Conservation (phyloP, 1,140 invertebrate species). For the Idris sp. region DNA sequence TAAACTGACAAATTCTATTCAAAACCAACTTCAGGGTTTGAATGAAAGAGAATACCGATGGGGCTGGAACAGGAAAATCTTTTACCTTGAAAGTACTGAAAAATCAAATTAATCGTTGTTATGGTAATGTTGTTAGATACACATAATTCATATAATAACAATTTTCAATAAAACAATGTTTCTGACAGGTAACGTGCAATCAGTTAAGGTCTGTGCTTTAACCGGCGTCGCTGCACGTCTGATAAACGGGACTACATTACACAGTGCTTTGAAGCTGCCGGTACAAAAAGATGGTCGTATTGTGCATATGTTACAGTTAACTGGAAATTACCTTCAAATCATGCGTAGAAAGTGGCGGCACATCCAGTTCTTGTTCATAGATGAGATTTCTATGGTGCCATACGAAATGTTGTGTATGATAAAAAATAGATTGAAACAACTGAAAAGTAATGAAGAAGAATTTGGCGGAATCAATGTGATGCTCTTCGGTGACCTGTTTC, state of each 20-base stretch:
- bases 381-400: conserved; percentile 74
- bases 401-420: conserved; percentile 73
- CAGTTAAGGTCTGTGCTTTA: conserved; percentile 67
- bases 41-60: conserved; percentile 19
- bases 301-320: conserved; percentile 64
- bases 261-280: conserved; percentile 66
- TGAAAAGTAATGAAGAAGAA: conserved; percentile 54
- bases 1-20: conserved; percentile 12
- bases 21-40: conserved; percentile 6
- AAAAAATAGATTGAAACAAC: conserved; percentile 67
- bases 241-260: conserved; percentile 63
- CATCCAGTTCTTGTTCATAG: conserved; percentile 71
- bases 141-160: neutral
- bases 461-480: conserved; percentile 67
- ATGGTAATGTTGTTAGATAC: conserved; percentile 23
- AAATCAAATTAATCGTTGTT: conserved; percentile 66
- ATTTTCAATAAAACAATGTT: neutral
- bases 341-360: conserved; percentile 70
- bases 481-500: conserved; percentile 70
- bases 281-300: conserved; percentile 69
- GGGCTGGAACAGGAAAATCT: conserved; percentile 66
- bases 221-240: conserved; percentile 68
- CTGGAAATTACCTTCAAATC: conserved; percentile 67
- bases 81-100: conserved; percentile 67
- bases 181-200: conserved; percentile 11